Evolutionary conservation across 2,888 invertebrate genomes (phyloP).

Genomic region (Selenia dentaria): DNA sequence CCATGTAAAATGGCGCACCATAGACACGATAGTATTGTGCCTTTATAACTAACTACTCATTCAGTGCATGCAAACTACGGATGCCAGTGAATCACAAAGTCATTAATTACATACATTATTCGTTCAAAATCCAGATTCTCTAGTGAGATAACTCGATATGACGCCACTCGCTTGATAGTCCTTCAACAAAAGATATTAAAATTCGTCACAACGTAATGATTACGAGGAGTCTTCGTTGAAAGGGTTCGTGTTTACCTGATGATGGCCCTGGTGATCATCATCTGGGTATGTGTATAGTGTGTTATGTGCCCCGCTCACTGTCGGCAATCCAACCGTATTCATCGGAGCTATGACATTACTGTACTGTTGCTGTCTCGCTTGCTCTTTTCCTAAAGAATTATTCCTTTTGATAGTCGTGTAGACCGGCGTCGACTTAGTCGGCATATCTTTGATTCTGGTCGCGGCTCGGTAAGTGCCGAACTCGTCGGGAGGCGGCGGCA

Average conservation of each 20-base stretch:
- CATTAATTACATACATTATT: constrained; percentile 26
- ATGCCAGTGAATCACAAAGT: constrained; percentile 20
- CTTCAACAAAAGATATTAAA: constrained; percentile 53
- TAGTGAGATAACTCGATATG: constrained; percentile 49
- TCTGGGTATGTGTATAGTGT: constrained; percentile 72
- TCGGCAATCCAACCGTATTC: constrained; percentile 73
- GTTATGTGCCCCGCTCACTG: constrained; percentile 57
- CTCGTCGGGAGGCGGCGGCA: constrained; percentile 78
- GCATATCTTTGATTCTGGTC: constrained; percentile 66
- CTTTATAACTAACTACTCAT: constrained; percentile 16
- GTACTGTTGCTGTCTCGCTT: constrained; percentile 53
- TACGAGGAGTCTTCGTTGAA: constrained; percentile 68
- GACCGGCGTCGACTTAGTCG: constrained; percentile 59
- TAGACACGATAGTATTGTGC: no score
- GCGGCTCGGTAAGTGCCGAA: constrained; percentile 71
- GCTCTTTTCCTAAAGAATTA: constrained; percentile 54
- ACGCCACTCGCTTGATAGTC: constrained; percentile 49
- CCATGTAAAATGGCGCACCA: no score
- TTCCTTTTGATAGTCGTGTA: constrained; percentile 66
- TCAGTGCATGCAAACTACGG: constrained; percentile 19
- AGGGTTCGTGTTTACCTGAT: constrained; percentile 72
- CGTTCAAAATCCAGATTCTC: constrained; percentile 56
- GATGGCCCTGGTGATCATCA: constrained; percentile 51
- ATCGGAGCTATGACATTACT: constrained; percentile 62
- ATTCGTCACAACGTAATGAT: constrained; percentile 30